Percentiles rank a stretch among this genome's conserved stretches.
Conservation (phyloP, 1,140 invertebrate species). For the Drosophila tani region DNA sequence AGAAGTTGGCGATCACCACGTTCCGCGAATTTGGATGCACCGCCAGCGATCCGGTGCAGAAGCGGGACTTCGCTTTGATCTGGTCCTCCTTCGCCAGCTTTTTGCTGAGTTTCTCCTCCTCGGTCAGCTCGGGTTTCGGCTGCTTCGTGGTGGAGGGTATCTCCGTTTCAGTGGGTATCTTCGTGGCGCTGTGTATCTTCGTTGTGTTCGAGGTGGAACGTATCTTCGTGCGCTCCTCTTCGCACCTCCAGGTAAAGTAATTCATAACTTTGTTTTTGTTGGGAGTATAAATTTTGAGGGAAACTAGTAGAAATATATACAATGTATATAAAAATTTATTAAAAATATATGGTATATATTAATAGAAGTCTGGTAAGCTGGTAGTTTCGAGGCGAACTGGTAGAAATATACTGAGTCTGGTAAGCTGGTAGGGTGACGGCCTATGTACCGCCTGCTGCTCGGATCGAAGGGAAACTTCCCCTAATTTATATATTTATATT, state of each 20-base stretch:
- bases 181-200: too few species aligned
- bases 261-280: too few species aligned
- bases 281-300: too few species aligned
- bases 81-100: conserved; percentile 96
- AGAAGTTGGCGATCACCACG: conserved; percentile 98
- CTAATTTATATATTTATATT: too few species aligned
- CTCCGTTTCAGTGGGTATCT: too few species aligned
- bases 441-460: background rate
- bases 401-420: background rate
- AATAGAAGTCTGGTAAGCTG: too few species aligned
- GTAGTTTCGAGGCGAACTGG: background rate
- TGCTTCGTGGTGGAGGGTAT: conserved; percentile 69
- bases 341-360: too few species aligned
- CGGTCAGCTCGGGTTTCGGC: conserved; percentile 85
- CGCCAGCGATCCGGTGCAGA: conserved; percentile 97
- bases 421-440: background rate
- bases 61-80: conserved; percentile 95
- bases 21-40: conserved; percentile 98
- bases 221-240: conserved; percentile 62
- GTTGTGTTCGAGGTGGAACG: too few species aligned
- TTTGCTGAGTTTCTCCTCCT: conserved; percentile 92
- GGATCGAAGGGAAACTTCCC: background rate
- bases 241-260: too few species aligned
- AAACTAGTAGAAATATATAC: too few species aligned
- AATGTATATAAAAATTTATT: too few species aligned